Evolutionary conservation across 2,888 invertebrate species (phyloP).

Genomic region (Acleris literana): DNA sequence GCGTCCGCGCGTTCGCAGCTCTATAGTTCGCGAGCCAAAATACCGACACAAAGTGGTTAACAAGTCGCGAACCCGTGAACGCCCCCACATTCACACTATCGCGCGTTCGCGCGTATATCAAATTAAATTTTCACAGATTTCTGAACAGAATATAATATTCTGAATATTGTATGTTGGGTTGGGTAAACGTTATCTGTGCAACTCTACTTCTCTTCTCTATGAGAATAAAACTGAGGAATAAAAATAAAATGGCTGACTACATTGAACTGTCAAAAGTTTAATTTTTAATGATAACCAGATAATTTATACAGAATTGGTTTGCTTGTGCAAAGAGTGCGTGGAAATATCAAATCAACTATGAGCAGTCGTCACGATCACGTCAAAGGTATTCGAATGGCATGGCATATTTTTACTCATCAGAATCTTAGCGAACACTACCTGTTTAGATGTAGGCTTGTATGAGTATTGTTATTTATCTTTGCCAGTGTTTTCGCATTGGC

Average conservation of each 20-base stretch:
- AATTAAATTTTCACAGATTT: no score
- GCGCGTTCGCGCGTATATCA: no score
- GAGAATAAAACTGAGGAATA: not conserved
- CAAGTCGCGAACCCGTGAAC: no score
- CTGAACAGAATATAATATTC: no score
- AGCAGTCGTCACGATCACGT: constrained; percentile 47
- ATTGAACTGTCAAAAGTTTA: not conserved
- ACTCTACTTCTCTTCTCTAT: not conserved
- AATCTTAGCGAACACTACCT: constrained; percentile 12
- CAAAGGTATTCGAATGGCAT: constrained; percentile 49
- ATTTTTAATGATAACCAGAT: not conserved
- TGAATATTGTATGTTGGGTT: no score
- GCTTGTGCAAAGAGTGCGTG: not conserved
- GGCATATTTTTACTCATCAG: constrained; percentile 22
- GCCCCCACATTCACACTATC: no score
- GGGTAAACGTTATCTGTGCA: not conserved
- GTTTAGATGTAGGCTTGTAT: constrained; percentile 51
- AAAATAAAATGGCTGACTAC: constrained; percentile 5
- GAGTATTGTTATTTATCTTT: constrained; percentile 83
- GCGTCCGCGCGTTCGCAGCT: no score
- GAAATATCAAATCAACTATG: constrained; percentile 38
- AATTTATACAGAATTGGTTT: not conserved
- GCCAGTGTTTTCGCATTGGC: constrained; percentile 91
- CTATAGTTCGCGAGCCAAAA: no score
- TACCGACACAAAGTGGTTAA: no score